A percentile compares a stretch with the other conserved stretches of the same genome.
Evolutionary conservation across 2,888 invertebrate genomes (phyloP).

Genomic region (Empis livida): DNA sequence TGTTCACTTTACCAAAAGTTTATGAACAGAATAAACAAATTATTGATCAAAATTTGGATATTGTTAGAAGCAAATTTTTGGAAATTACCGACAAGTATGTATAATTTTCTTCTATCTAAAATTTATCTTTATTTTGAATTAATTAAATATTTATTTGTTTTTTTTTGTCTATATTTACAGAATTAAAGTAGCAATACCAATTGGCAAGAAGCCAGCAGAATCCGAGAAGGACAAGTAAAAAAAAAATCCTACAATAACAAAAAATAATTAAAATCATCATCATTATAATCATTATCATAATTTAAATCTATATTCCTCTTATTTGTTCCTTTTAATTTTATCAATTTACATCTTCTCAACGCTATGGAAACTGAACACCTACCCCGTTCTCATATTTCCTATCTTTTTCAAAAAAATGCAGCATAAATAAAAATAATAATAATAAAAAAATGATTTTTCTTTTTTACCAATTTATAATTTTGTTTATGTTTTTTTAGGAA

Average conservation of each 20-base stretch:
- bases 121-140: background rate
- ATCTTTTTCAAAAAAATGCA: too few species aligned
- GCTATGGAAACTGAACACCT: too few species aligned
- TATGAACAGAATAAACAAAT: slow-evolving; percentile 90
- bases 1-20: slow-evolving; percentile 92
- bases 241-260: background rate
- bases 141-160: background rate
- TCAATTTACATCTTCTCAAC: too few species aligned
- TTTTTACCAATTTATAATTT: too few species aligned
- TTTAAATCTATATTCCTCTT: too few species aligned
- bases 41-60: slow-evolving; percentile 80
- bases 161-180: slow-evolving; percentile 39
- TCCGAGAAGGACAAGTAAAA: slow-evolving; percentile 72
- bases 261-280: background rate
- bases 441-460: too few species aligned
- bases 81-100: slow-evolving; percentile 81
- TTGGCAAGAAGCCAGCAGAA: slow-evolving; percentile 69
- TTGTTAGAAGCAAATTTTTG: slow-evolving; percentile 75
- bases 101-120: background rate
- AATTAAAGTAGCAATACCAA: slow-evolving; percentile 76
- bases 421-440: too few species aligned
- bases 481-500: too few species aligned
- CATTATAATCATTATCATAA: background rate
- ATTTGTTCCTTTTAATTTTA: too few species aligned
- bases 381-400: too few species aligned